Base-by-base conservation (phyloP, 1,140 invertebrate species). In the Lepidurus packardi region DNA sequence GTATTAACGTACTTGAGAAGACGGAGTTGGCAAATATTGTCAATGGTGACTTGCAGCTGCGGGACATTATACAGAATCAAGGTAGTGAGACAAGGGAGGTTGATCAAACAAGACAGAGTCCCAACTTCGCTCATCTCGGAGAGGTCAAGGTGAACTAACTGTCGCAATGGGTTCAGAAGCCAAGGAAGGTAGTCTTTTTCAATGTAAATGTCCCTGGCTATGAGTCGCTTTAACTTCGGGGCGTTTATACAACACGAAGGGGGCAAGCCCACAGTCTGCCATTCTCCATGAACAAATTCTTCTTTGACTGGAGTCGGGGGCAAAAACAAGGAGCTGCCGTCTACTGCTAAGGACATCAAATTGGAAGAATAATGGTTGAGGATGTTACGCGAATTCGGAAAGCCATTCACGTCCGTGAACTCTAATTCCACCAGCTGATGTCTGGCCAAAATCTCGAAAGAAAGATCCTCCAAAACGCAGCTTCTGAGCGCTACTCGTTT, bases 71-170 rank as follows among this genome's bases (percentile, higher is more conserved):
- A 92, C 24, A 96, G 85, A 80, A 92, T 89, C 21, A 96, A 85
- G 0, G 90, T 92, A 41, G 87, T 86, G 75, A 97, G 86, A 83
- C 91, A 89, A 53, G 88, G 88, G 76, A 92, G 83, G 80, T 87
- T 85, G 16, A 87, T 84, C 43, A 91, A 82, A 65, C 88, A 88
- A 78, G 87, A 85, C 42, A 91, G 85, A 85, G 89, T 83, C 65
- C 87, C 87, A 25, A 89, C 83, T 78, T 89, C 86, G 79, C 86
- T 85, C 82, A 91, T 94, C 79, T 91, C 89, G 0, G 93, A 93
- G 73, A 97, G 84, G 84, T 96, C 94, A 65, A 97, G 85, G 83
- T 93, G 89, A 34, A 89, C 90, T 13, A 96, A 84, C 73, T 90
- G 88, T 7, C 85, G 82, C 44, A 93, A 81, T 25, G 90, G 86